Conservation (phyloP, 2,113 vertebrate species). For the Polyodon spathula region DNA sequence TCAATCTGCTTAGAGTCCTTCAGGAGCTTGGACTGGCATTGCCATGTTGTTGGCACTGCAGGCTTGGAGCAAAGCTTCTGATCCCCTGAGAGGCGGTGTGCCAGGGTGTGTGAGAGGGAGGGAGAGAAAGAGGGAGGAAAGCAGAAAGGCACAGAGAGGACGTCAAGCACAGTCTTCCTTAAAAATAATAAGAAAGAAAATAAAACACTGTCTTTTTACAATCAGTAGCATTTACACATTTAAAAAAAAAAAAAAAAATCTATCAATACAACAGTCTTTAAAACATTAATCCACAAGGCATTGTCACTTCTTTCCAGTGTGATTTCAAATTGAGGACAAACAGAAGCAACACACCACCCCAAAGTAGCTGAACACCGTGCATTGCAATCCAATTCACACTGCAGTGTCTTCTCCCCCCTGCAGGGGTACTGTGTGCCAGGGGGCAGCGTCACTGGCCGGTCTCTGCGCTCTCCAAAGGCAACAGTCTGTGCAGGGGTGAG, state of each 20-base stretch:
- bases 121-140: too few relatives aligned
- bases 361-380: constrained; percentile 29
- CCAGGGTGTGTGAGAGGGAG: constrained; percentile 25
- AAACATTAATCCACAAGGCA: too few relatives aligned
- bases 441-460: constrained; percentile 74
- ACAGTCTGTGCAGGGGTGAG: constrained; percentile 75
- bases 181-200: constrained; percentile 56
- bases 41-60: constrained; percentile 61
- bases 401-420: constrained; percentile 54
- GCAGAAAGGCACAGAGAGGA: not conserved
- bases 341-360: constrained; percentile 4
- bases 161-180: constrained; percentile 51
- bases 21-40: constrained; percentile 62
- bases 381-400: constrained; percentile 67
- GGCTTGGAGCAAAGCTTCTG: constrained; percentile 62
- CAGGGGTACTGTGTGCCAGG: not conserved
- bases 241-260: too few relatives aligned
- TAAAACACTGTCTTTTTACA: constrained; percentile 35
- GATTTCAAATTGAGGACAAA: too few relatives aligned
- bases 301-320: too few relatives aligned
- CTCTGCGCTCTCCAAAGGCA: constrained; percentile 81
- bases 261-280: too few relatives aligned
- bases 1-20: constrained; percentile 14
- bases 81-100: constrained; percentile 66
- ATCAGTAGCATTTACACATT: too few relatives aligned